Percentiles rank a stretch among this genome's conserved stretches.
Evolutionary conservation across 2,113 vertebrate species (phyloP).

Genomic region (Manacus vitellinus): DNA sequence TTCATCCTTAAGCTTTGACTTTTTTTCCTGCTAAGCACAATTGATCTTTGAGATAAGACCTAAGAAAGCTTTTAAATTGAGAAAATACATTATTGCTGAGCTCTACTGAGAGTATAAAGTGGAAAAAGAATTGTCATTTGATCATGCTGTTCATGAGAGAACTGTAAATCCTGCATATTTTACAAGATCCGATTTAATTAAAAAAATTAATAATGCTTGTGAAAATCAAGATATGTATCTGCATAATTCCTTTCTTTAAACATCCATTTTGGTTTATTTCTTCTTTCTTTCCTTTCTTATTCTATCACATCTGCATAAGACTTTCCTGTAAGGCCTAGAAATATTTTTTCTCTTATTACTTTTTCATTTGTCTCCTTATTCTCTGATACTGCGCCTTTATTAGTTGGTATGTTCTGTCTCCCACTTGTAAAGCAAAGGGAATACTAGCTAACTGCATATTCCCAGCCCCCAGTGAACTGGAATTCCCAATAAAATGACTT

Average conservation of each 20-base stretch:
- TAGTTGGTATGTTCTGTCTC: background rate
- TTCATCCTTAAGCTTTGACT: slow-evolving; percentile 16
- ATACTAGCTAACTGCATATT: background rate
- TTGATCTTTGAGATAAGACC: slow-evolving; percentile 27
- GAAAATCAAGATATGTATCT: slow-evolving; percentile 9
- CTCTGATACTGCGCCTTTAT: background rate
- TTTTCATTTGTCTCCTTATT: slow-evolving; percentile 5
- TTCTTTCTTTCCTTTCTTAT: background rate
- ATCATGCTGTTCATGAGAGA: background rate
- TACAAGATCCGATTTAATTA: background rate
- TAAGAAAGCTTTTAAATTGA: slow-evolving; percentile 20
- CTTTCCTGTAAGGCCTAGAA: background rate
- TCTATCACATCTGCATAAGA: background rate
- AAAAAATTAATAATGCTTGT: slow-evolving; percentile 1
- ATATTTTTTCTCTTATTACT: background rate
- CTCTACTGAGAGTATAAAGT: background rate
- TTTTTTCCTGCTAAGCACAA: background rate
- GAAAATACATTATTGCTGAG: background rate
- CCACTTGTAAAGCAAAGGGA: background rate
- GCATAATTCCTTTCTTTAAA: background rate
- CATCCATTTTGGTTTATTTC: background rate
- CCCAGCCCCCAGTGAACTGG: background rate
- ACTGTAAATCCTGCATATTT: slow-evolving; percentile 5
- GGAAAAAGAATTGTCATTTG: background rate
- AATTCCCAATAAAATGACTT: slow-evolving; percentile 6